Evolutionary conservation across 2,113 vertebrate species (phyloP), one percentile per base, ranked within the genome.

Genomic region (Turnix velox): DNA sequence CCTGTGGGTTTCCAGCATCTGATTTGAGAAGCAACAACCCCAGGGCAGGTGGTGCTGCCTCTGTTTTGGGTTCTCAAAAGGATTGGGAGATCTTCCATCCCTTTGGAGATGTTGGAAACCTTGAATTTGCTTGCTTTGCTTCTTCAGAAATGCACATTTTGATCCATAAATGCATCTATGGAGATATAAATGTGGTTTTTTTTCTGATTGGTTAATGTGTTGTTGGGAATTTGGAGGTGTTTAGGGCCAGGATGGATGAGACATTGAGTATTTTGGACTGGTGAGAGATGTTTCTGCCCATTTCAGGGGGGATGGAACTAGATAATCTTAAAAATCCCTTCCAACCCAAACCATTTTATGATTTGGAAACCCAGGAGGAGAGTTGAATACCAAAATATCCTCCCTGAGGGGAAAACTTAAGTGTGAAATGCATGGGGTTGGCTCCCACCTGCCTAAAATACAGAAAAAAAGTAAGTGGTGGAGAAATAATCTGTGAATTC

Each of bases 151-250:
- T 33, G n/a, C n/a, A 11, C 30, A 7, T 49, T 37, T 63, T 27
- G 73, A 45, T 62, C 52, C 10, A 17, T 18, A 19, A 49, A 52
- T 58, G 66, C 5, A 39, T 43, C 62, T 8, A 10, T 59, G 67
- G 54, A 58, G 71, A 46, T 4, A 9, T 6, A 9, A n/a, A 63
- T 74, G 9, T n/a, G n/a, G n/a, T 55, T 17, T 58, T 23, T 63
- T n/a, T 59, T 62, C 57, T 39, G 84, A 39, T 76, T 58, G 78
- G 78, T 84, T 90, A 55, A 73, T 73, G 7, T 68, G 83, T 59
- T 58, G 13, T 2, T 7, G n/a, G 51, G 15, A 16, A 30, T 52
- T 31, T 0, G 0, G n/a, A n/a, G n/a, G n/a, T n/a, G n/a, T n/a
- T n/a, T n/a, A n/a, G n/a, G n/a, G n/a, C n/a, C n/a, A n/a, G n/a